phyloP scores from a whole-genome alignment of 2,888 invertebrate species.

The Tortricodes alternella region DNA sequence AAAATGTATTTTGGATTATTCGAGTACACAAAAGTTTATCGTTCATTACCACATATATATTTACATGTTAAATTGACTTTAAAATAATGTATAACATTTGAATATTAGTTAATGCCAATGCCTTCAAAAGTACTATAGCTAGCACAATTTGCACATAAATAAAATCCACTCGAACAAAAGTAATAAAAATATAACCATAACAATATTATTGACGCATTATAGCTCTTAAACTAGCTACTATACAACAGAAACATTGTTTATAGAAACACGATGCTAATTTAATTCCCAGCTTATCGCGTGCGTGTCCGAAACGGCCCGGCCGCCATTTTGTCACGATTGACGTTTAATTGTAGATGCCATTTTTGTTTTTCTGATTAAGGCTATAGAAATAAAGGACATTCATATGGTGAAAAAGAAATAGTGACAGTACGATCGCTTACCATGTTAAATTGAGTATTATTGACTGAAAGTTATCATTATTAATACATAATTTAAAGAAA shows the following conservation, averaged over 20 bases:
- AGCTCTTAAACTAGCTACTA: neutral
- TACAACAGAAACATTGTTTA: conserved; percentile 8
- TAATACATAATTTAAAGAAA: too few species aligned
- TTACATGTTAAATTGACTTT: too few species aligned
- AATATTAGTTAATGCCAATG: too few species aligned
- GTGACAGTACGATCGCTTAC: too few species aligned
- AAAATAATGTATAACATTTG: too few species aligned
- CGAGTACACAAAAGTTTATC: too few species aligned
- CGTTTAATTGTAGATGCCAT: conserved; percentile 28
- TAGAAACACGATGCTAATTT: conserved; percentile 25
- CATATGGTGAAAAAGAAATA: neutral
- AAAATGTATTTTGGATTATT: too few species aligned
- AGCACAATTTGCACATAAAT: neutral
- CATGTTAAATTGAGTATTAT: too few species aligned
- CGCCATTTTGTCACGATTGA: conserved; percentile 24
- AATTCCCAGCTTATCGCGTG: conserved; percentile 23
- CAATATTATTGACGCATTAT: neutral
- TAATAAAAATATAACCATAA: neutral
- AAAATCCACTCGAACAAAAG: neutral
- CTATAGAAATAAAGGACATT: neutral
- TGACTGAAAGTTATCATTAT: conserved; percentile 2
- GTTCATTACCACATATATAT: too few species aligned
- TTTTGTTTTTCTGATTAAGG: conserved; percentile 16
- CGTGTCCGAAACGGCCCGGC: conserved; percentile 24
- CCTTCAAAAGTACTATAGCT: neutral